Evolutionary conservation across 2,113 vertebrate genomes (phyloP).

Genomic region (Excalfactoria chinensis): DNA sequence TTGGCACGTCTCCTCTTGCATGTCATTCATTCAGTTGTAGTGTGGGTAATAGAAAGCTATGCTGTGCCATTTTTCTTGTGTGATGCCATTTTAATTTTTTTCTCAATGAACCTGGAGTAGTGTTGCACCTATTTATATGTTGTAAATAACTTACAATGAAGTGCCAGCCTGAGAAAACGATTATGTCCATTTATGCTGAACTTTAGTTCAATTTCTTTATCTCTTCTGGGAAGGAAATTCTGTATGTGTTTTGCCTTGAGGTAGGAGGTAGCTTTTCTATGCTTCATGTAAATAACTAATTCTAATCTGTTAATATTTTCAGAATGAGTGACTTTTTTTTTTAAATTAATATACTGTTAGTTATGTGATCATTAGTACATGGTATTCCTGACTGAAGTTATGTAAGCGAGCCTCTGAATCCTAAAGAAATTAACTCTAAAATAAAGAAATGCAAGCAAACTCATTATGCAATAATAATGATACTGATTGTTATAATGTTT

Average conservation of each 20-base stretch:
- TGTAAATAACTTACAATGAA: constrained; percentile 70
- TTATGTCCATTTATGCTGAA: background rate
- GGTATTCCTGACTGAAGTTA: background rate
- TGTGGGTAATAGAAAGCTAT: constrained; percentile 67
- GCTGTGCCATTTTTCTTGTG: constrained; percentile 67
- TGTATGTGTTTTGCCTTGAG: rapidly evolving
- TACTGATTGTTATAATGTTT: background rate
- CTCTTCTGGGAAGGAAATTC: background rate
- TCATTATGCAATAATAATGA: background rate
- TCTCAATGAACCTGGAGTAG: constrained; percentile 75
- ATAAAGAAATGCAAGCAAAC: background rate
- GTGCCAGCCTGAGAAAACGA: constrained; percentile 58
- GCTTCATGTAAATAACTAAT: background rate
- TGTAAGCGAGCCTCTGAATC: background rate
- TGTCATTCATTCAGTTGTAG: constrained; percentile 73
- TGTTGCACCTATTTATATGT: constrained; percentile 76
- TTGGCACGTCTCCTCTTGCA: constrained; percentile 75
- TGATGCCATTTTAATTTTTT: constrained; percentile 77
- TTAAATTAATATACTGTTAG: background rate
- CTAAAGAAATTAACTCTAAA: background rate
- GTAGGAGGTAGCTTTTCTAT: background rate
- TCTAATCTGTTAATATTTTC: background rate
- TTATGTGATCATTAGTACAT: rapidly evolving
- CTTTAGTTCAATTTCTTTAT: background rate
- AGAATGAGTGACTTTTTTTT: background rate